These are phyloP conservation scores for Deladenus siricidicola DNA, from an alignment of 2,888 invertebrate species.

Conservation along the genomic window DNA sequence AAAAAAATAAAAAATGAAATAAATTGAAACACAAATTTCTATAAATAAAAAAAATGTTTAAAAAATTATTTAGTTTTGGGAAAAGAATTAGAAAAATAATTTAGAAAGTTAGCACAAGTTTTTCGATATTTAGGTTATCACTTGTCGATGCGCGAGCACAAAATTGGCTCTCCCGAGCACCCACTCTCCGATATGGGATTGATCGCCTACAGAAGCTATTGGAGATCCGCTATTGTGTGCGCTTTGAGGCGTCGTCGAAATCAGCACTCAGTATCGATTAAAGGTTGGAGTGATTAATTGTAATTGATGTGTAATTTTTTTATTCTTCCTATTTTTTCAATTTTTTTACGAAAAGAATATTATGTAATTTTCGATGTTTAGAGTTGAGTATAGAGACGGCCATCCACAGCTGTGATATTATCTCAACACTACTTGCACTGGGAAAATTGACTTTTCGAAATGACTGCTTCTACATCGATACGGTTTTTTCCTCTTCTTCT, in stretches of 20 bases:
- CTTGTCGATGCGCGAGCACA: constrained; percentile 85
- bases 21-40: not conserved
- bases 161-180: constrained; percentile 98
- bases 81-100: no score
- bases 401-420: constrained; percentile 15
- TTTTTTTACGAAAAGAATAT: not conserved
- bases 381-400: constrained; percentile 18
- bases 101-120: no score
- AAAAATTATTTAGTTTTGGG: not conserved
- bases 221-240: constrained; percentile 89
- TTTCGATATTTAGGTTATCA: constrained; percentile 70
- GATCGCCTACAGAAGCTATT: constrained; percentile 93
- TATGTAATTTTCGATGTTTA: not conserved
- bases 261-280: constrained; percentile 8
- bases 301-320: not conserved
- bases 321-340: not conserved
- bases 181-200: constrained; percentile 93
- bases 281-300: constrained; percentile 4
- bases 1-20: not conserved
- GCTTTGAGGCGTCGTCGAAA: constrained; percentile 60
- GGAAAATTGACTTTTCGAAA: constrained; percentile 10
- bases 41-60: not conserved
- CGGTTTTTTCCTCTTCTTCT: no score
- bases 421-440: constrained; percentile 11
- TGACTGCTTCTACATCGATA: constrained; percentile 17